A percentile compares a stretch with the other conserved stretches of the same genome.
phyloP scores from a whole-genome alignment of 1,140 invertebrate species.

The Sitophilus oryzae region DNA sequence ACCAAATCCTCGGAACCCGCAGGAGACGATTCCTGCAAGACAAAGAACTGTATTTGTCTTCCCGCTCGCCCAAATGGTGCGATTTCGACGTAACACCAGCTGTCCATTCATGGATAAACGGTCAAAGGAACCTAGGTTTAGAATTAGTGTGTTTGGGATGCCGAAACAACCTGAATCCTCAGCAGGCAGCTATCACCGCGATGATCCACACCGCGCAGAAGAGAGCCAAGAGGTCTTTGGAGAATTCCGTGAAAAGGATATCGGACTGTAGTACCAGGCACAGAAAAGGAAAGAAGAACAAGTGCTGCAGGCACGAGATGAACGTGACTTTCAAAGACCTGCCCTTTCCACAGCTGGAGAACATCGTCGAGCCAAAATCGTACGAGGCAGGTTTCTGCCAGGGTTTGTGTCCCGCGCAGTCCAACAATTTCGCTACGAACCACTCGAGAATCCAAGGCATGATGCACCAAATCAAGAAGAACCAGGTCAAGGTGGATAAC shows the following conservation, averaged over 20 bases:
- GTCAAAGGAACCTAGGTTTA: constrained; percentile 46
- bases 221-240: constrained; percentile 35
- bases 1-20: constrained; percentile 34
- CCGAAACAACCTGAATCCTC: constrained; percentile 38
- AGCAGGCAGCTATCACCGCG: constrained; percentile 41
- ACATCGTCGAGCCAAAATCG: constrained; percentile 61
- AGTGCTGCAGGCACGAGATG: constrained; percentile 62
- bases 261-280: constrained; percentile 43
- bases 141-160: constrained; percentile 49
- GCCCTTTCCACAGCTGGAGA: constrained; percentile 49
- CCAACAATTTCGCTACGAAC: constrained; percentile 64
- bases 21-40: constrained; percentile 32
- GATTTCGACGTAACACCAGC: constrained; percentile 52
- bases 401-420: constrained; percentile 62
- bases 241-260: constrained; percentile 42
- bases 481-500: constrained; percentile 15
- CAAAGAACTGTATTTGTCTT: constrained; percentile 32
- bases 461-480: constrained; percentile 55
- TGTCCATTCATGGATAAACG: constrained; percentile 47
- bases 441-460: constrained; percentile 68
- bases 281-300: constrained; percentile 47
- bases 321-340: constrained; percentile 62
- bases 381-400: constrained; percentile 71
- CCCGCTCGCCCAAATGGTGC: constrained; percentile 45
- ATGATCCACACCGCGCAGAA: constrained; percentile 41